phyloP scores from a whole-genome alignment of 2,888 invertebrate genomes.

The Catocala nupta region DNA sequence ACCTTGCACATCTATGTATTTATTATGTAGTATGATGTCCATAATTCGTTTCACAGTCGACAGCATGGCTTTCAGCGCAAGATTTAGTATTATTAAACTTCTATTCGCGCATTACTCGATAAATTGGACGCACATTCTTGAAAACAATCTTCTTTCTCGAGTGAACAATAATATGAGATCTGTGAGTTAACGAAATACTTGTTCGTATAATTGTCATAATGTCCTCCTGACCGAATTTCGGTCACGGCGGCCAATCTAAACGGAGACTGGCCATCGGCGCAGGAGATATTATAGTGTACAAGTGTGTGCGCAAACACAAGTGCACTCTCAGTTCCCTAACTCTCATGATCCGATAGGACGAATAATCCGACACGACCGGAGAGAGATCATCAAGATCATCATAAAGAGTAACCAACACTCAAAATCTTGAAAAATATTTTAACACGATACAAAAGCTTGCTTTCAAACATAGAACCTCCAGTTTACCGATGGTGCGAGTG shows the following conservation, averaged over 20 bases:
- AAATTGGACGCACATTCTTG: conserved; percentile 9
- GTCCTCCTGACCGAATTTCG: too few species aligned
- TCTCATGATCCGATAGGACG: too few species aligned
- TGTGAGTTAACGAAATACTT: neutral
- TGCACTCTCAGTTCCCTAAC: too few species aligned
- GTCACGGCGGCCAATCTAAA: too few species aligned
- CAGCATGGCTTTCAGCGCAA: conserved; percentile 15
- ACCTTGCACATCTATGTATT: neutral
- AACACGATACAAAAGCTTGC: conserved; percentile 1
- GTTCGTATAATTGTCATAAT: neutral
- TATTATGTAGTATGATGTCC: too few species aligned
- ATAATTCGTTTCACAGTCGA: conserved; percentile 2
- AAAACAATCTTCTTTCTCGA: neutral
- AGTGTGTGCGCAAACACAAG: too few species aligned
- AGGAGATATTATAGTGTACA: too few species aligned
- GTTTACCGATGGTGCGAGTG: conserved; percentile 1
- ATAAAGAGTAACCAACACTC: too few species aligned
- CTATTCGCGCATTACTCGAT: conserved; percentile 7
- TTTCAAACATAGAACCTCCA: conserved; percentile 8
- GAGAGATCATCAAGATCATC: too few species aligned
- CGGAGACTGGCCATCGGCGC: too few species aligned
- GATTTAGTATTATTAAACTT: conserved; percentile 1
- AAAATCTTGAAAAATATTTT: neutral
- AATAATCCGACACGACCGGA: too few species aligned
- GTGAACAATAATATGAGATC: neutral